Evolutionary conservation across 1,140 invertebrate genomes (phyloP).

Genomic region (Zaprionus nigranus): DNA sequence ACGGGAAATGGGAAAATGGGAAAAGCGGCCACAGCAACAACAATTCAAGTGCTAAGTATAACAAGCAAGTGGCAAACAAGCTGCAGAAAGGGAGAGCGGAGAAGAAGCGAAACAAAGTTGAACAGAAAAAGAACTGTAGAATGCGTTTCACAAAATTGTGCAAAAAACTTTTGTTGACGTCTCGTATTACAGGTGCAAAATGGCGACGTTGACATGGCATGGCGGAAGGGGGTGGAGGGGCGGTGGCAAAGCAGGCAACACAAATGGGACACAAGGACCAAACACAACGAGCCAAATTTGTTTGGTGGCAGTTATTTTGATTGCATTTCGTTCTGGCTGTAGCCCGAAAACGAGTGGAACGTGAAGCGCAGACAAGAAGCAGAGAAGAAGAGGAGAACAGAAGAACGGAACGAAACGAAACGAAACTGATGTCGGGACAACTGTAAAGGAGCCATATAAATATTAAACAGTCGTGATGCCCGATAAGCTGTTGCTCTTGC

Average conservation of each 20-base stretch:
- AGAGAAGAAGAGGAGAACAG: too few relatives aligned
- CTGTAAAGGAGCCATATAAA: constrained; percentile 38
- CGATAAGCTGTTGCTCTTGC: constrained; percentile 45
- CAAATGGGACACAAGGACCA: constrained; percentile 12
- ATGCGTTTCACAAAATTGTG: constrained; percentile 50
- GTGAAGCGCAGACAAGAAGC: not conserved
- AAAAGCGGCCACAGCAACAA: constrained; percentile 10
- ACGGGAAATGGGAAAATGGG: constrained; percentile 23
- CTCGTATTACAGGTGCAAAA: constrained; percentile 55
- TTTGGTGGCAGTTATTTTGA: constrained; percentile 51
- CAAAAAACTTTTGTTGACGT: constrained; percentile 53
- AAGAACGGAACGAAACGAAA: not conserved
- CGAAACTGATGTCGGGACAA: not conserved
- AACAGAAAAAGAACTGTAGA: constrained; percentile 8
- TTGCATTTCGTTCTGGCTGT: constrained; percentile 33
- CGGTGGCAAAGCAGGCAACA: not conserved
- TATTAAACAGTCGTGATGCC: constrained; percentile 45
- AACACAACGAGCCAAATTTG: constrained; percentile 32
- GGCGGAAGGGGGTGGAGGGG: too few relatives aligned
- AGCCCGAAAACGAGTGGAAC: not conserved
- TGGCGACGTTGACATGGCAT: constrained; percentile 26
- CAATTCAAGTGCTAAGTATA: constrained; percentile 21
- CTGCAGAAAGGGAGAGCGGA: constrained; percentile 1
- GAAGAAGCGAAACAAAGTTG: not conserved
- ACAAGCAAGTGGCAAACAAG: constrained; percentile 24